These are phyloP conservation scores for Latheticus oryzae DNA, from an alignment of 2,888 invertebrate species.

Conservation along the genomic window DNA sequence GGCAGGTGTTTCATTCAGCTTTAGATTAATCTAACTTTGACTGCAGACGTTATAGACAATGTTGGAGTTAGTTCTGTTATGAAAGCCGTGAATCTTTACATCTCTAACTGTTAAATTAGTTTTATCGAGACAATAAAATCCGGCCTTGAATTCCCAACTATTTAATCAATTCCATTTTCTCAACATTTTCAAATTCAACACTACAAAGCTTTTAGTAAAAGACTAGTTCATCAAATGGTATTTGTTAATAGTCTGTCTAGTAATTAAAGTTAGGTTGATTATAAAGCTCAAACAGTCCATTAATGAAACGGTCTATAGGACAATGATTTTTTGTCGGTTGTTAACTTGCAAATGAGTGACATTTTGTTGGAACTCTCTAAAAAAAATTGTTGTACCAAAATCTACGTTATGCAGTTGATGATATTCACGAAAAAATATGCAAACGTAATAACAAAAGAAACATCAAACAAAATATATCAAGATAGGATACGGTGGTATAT, in stretches of 20 bases:
- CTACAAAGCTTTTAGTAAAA: background rate
- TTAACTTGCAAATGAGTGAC: too few species aligned
- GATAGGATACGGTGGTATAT: slow-evolving; percentile 9
- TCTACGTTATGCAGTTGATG: too few species aligned
- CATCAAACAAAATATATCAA: slow-evolving; percentile 25
- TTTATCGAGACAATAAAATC: slow-evolving; percentile 19
- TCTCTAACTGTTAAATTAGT: slow-evolving; percentile 27
- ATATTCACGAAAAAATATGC: too few species aligned
- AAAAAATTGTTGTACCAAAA: too few species aligned
- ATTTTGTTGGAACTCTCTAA: too few species aligned
- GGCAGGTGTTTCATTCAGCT: slow-evolving; percentile 34
- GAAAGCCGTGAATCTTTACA: slow-evolving; percentile 26
- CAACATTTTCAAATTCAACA: slow-evolving; percentile 9
- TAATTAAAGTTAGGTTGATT: too few species aligned
- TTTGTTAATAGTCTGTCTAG: too few species aligned
- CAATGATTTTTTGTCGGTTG: too few species aligned
- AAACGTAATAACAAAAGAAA: slow-evolving; percentile 9
- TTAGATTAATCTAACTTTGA: slow-evolving; percentile 34
- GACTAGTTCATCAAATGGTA: too few species aligned
- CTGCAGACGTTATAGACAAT: slow-evolving; percentile 34
- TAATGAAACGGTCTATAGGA: too few species aligned
- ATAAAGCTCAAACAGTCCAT: too few species aligned
- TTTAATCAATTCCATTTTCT: slow-evolving; percentile 16
- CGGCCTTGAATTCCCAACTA: slow-evolving; percentile 2
- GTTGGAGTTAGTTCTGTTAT: slow-evolving; percentile 32